Conservation (phyloP, 2,888 invertebrate species). For the Spilosoma lubricipeda region DNA sequence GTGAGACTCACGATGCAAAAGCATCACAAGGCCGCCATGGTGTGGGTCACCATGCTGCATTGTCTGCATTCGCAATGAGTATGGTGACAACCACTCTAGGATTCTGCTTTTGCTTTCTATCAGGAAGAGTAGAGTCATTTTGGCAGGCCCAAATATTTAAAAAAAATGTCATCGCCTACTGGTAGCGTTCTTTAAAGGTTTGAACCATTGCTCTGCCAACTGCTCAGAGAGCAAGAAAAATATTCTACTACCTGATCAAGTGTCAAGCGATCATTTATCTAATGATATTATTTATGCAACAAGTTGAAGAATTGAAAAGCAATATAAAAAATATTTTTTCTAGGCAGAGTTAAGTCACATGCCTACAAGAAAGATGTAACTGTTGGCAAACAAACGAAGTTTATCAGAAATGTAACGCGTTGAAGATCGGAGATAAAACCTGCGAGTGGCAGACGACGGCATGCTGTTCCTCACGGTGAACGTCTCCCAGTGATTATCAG, state of each 20-base stretch:
- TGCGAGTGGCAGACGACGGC: constrained; percentile 19
- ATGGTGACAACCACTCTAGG: no score
- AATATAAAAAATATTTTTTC: background rate
- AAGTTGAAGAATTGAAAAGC: background rate
- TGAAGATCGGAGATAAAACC: constrained; percentile 12
- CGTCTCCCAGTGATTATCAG: constrained; percentile 24
- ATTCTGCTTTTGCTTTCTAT: no score
- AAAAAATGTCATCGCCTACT: no score
- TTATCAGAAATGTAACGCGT: background rate
- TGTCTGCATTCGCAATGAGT: no score
- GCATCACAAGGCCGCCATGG: no score
- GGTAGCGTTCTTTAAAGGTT: background rate
- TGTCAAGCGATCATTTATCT: background rate
- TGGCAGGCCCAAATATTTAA: no score
- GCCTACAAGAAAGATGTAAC: background rate
- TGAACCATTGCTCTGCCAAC: no score
- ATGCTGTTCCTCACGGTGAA: constrained; percentile 23
- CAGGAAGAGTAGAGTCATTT: no score
- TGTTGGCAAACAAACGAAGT: background rate
- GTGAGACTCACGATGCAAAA: no score
- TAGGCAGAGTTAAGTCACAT: background rate
- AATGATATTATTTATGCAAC: no score
- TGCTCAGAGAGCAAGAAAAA: background rate
- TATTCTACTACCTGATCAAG: background rate
- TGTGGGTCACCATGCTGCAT: no score